Conservation (phyloP, 1,140 invertebrate genomes). For the Camponotus floridanus region DNA sequence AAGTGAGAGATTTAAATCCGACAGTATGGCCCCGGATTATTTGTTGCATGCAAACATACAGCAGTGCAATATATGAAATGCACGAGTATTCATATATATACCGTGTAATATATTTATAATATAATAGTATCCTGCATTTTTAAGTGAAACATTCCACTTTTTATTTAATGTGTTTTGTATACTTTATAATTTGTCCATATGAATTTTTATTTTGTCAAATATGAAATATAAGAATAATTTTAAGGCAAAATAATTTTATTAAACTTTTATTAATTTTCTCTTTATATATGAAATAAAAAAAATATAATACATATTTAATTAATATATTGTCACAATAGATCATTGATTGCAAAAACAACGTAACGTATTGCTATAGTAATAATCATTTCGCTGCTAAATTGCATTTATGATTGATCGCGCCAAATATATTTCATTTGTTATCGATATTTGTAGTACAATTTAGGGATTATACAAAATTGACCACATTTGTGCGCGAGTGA, state of each 20-base stretch:
- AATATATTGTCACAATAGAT: background rate
- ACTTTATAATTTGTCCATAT: background rate
- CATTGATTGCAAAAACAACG: background rate
- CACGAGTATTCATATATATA: background rate
- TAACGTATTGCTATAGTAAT: background rate
- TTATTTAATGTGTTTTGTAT: background rate
- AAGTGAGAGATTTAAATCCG: slow-evolving; percentile 40
- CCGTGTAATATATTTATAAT: background rate
- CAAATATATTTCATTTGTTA: background rate
- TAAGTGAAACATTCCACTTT: background rate
- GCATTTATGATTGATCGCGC: background rate
- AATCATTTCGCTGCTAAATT: background rate
- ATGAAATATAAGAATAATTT: background rate
- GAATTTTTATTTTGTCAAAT: background rate
- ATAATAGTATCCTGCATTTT: background rate
- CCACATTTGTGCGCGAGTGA: background rate
- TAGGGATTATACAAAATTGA: background rate
- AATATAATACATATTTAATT: too few species aligned
- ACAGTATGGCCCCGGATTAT: slow-evolving; percentile 25
- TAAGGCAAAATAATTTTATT: background rate
- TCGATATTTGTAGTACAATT: background rate
- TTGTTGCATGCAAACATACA: slow-evolving; percentile 16
- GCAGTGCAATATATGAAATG: background rate
- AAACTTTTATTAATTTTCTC: background rate
- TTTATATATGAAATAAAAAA: background rate